phyloP scores from a whole-genome alignment of 2,113 vertebrate species.

The Pedetes capensis region DNA sequence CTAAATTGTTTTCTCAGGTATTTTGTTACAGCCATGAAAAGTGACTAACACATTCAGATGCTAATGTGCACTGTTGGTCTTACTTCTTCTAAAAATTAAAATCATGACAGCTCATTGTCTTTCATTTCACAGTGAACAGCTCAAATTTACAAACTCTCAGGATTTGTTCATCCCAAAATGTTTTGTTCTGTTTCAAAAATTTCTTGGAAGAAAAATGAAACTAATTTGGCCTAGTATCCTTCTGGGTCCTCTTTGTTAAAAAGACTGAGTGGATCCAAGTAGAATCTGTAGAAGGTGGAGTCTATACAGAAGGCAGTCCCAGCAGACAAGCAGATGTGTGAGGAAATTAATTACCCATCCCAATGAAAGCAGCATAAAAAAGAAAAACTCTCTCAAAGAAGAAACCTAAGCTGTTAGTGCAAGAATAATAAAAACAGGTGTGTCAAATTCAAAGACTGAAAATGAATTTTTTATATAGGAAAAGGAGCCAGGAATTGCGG shows the following conservation, averaged over 20 bases:
- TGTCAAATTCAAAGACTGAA: not conserved
- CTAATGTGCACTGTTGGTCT: not conserved
- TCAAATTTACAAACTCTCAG: not conserved
- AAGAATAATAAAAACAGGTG: conserved; percentile 11
- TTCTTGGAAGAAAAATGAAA: not conserved
- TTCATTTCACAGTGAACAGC: not conserved
- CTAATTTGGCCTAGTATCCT: not conserved
- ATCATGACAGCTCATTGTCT: not conserved
- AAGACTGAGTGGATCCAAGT: not conserved
- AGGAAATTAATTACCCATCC: not conserved
- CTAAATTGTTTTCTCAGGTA: fast-evolving
- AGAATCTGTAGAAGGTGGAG: too few relatives aligned
- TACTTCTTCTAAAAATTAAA: not conserved
- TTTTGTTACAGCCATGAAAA: not conserved
- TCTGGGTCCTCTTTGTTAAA: not conserved
- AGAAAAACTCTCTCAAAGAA: not conserved
- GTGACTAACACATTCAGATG: not conserved
- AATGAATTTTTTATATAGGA: not conserved
- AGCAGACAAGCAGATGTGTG: not conserved
- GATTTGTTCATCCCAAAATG: not conserved
- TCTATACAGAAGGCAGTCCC: not conserved
- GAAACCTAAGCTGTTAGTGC: not conserved
- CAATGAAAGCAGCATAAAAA: not conserved
- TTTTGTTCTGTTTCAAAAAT: not conserved
- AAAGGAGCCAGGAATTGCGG: not conserved